Conservation (phyloP, 2,113 vertebrate genomes). For the Malaclemys terrapin region DNA sequence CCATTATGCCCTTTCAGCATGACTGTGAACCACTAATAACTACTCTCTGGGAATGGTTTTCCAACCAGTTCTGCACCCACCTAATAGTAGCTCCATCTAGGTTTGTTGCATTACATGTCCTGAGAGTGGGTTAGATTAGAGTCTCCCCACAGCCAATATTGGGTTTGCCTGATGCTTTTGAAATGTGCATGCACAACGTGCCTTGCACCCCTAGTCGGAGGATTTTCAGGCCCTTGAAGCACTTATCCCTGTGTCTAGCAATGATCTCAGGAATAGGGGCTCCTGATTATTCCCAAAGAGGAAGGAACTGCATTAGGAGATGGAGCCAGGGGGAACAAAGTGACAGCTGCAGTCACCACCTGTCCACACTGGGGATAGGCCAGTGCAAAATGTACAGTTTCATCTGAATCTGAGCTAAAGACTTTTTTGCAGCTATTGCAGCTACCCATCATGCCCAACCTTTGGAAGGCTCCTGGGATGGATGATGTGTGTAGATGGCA, state of each 20-base stretch:
- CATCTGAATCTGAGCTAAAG: not conserved
- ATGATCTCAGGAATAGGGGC: not conserved
- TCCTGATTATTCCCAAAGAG: not conserved
- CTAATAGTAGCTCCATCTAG: too few relatives aligned
- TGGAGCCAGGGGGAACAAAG: not conserved
- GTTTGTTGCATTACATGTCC: not conserved
- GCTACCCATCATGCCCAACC: not conserved
- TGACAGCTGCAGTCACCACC: not conserved
- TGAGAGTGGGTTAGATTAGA: not conserved
- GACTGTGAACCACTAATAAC: too few relatives aligned
- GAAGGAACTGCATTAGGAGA: not conserved
- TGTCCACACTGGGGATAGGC: not conserved
- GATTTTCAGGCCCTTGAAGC: not conserved
- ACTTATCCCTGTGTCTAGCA: not conserved
- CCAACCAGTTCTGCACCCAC: too few relatives aligned
- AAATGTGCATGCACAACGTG: not conserved
- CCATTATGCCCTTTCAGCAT: too few relatives aligned
- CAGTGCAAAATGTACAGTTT: not conserved
- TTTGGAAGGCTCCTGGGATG: not conserved
- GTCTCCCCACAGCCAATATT: not conserved
- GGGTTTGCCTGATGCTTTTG: not conserved
- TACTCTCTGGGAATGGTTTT: too few relatives aligned
- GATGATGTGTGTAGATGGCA: accelerated
- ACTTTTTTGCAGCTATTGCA: not conserved
- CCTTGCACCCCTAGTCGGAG: not conserved